Percentiles rank a stretch among this genome's conserved stretches.
phyloP scores from a whole-genome alignment of 2,888 invertebrate species.

The Dysmachus trigonus region DNA sequence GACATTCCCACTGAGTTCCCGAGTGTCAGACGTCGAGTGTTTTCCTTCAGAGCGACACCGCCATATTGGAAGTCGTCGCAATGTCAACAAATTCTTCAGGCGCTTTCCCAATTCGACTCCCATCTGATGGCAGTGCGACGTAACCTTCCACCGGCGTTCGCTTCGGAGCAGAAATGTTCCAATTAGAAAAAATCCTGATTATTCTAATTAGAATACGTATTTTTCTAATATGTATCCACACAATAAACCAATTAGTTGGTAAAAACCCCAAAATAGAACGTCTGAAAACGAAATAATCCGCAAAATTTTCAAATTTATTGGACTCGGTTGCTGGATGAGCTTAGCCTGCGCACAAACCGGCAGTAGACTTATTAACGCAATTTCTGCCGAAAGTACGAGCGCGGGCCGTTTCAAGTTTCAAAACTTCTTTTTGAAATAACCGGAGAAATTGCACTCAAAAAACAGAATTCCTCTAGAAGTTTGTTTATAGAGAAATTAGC shows the following conservation, averaged over 20 bases:
- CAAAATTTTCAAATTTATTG: neutral
- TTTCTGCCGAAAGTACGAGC: neutral
- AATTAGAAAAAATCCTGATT: neutral
- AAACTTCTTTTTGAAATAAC: no score
- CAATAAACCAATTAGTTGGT: neutral
- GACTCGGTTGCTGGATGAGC: neutral
- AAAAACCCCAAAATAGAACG: neutral
- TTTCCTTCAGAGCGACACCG: slow-evolving; percentile 46
- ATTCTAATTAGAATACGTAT: neutral
- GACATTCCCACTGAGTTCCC: neutral
- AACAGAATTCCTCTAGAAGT: no score
- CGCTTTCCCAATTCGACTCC: no score
- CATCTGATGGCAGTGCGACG: neutral
- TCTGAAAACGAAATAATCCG: neutral
- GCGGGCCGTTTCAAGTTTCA: no score
- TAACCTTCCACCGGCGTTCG: neutral
- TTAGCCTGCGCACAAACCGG: neutral
- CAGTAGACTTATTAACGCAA: neutral
- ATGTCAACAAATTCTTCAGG: slow-evolving; percentile 38
- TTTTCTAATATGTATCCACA: neutral
- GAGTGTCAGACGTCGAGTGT: slow-evolving; percentile 28
- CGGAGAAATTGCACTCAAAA: no score
- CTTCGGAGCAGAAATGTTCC: neutral
- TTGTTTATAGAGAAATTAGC: no score
- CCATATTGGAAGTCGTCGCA: slow-evolving; percentile 44